Evolutionary conservation across 2,113 vertebrate species (phyloP), one percentile per base, ranked within the genome.

Genomic region (Pelmatolapia mariae): DNA sequence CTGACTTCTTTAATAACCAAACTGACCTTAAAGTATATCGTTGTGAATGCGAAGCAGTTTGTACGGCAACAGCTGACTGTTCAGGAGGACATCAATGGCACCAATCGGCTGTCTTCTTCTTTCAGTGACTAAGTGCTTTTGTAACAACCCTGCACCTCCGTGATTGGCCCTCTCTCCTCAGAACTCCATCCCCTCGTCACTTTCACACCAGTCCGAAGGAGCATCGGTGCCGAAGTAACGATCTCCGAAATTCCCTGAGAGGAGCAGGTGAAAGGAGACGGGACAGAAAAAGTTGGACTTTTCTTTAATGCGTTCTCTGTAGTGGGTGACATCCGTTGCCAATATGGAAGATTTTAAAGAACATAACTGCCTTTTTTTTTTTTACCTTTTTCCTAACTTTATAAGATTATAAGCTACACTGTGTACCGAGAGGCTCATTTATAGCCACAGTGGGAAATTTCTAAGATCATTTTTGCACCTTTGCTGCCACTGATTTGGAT

Each of bases 161-260:
- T n/a, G 68, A 47, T 13, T 4, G 10, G 8, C 12, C 10, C 7
- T 10, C 18, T 7, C 7, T 26, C 33, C 54, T 97, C 94, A 98
- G 96, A 95, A 96, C 90, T 98, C 97, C 96, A 96, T 95, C 81
- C 94, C 89, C 13, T 97, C 96, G 5, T 98, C 97, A 0, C 95
- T 96, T 43, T 98, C 98, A 10, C 96, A 96, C 91, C 96, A 97
- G 90, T 96, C 96, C 0, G 97, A 96, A 1, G 97, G 97, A 24
- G 96, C 96, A 0, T 98, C 98, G 0, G 98, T 98, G 89, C 98
- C 98, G 0, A 98, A 98, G 95, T 97, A 98, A 59, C 98, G 96
- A 91, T 98, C 98, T 18, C 97, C 98, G 13, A 98, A 98, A 90
- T 98, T 98, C 91, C 98, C 98, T 98, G 87, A 81, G 53, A 43